A percentile compares a stretch with the other conserved stretches of the same genome.
These are phyloP conservation scores for Oryctes rhinoceros DNA, from an alignment of 1,140 invertebrate species.

Conservation along the genomic window DNA sequence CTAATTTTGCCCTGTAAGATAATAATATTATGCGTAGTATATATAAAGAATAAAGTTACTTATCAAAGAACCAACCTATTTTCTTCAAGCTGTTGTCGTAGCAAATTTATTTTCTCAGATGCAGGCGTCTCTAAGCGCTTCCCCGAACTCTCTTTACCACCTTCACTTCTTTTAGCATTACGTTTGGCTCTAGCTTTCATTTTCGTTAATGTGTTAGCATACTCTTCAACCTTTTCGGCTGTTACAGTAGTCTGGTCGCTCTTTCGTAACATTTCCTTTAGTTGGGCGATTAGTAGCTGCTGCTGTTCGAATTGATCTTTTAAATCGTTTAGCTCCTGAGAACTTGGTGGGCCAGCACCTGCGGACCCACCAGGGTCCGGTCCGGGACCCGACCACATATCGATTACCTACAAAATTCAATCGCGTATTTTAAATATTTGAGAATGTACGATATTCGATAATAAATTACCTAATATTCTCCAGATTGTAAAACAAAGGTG, in stretches of 20 bases:
- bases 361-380: conserved; percentile 54
- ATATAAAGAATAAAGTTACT: neutral
- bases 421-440: neutral
- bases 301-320: conserved; percentile 60
- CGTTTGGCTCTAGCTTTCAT: conserved; percentile 56
- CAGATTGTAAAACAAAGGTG: neutral
- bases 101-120: conserved; percentile 63
- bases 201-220: conserved; percentile 56
- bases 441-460: neutral
- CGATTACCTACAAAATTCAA: conserved; percentile 39
- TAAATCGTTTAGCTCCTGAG: conserved; percentile 55
- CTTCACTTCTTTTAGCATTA: conserved; percentile 50
- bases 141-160: conserved; percentile 37
- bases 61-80: conserved; percentile 56
- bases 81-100: conserved; percentile 64
- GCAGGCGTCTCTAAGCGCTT: conserved; percentile 56
- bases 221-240: conserved; percentile 60
- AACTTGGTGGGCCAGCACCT: conserved; percentile 45
- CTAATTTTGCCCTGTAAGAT: conserved; percentile 58
- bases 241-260: conserved; percentile 56
- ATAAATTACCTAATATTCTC: conserved; percentile 9
- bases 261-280: conserved; percentile 60
- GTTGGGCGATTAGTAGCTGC: conserved; percentile 57
- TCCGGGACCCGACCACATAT: conserved; percentile 54
- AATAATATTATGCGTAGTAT: neutral